phyloP scores from a whole-genome alignment of 2,888 invertebrate species.

The Horisme vitalbata region DNA sequence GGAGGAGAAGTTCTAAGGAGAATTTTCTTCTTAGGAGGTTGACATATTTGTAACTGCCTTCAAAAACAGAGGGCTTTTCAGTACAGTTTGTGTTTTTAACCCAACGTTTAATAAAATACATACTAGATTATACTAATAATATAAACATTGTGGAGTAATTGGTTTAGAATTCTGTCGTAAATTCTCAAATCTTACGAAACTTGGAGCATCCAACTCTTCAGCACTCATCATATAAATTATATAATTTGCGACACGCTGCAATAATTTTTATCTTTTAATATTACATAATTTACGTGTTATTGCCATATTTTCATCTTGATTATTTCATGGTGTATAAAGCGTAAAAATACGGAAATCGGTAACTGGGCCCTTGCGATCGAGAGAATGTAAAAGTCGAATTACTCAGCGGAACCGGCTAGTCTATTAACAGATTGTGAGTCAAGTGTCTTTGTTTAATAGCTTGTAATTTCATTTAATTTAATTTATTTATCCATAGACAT shows the following conservation, averaged over 20 bases:
- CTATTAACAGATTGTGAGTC: neutral
- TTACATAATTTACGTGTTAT: slow-evolving; percentile 9
- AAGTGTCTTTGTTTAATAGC: too few relatives aligned
- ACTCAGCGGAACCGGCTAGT: neutral
- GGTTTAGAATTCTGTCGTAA: too few relatives aligned
- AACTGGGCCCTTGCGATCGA: slow-evolving; percentile 7
- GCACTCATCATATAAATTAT: slow-evolving; percentile 3
- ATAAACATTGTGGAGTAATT: neutral
- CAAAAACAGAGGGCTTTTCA: too few relatives aligned
- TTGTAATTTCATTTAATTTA: too few relatives aligned
- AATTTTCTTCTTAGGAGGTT: too few relatives aligned
- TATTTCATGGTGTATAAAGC: slow-evolving; percentile 12
- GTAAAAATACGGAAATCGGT: slow-evolving; percentile 12
- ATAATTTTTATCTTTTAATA: too few relatives aligned
- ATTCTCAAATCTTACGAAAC: slow-evolving; percentile 8
- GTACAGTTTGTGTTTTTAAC: too few relatives aligned
- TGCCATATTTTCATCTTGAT: neutral
- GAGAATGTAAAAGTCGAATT: slow-evolving; percentile 7
- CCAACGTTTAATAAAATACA: too few relatives aligned
- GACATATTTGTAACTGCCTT: too few relatives aligned
- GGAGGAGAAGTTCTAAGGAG: too few relatives aligned
- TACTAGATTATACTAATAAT: neutral
- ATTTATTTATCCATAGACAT: too few relatives aligned
- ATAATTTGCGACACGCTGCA: too few relatives aligned
- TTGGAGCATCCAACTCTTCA: slow-evolving; percentile 7